Evolutionary conservation across 1,140 invertebrate genomes (phyloP).

Genomic region (Ceratina calcarata): DNA sequence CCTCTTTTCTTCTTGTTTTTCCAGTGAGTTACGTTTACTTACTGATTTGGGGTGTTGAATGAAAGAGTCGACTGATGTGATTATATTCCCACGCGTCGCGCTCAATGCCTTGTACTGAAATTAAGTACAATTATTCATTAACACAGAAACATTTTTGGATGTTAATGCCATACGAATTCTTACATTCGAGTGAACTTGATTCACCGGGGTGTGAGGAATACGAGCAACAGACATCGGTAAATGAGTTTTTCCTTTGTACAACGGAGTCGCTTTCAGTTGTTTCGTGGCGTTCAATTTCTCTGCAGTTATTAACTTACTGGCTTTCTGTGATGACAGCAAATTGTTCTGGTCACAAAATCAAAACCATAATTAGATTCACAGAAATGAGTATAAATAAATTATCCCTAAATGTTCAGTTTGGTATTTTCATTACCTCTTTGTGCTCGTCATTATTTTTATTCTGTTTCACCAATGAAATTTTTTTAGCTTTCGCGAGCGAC

Average conservation of each 20-base stretch:
- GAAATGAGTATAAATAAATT: not conserved
- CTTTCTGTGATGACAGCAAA: constrained; percentile 46
- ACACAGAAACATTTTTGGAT: not conserved
- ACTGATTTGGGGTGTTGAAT: constrained; percentile 64
- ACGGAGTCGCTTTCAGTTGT: constrained; percentile 69
- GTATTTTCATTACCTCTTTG: constrained; percentile 67
- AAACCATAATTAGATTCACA: not conserved
- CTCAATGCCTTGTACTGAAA: constrained; percentile 72
- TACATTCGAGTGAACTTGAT: constrained; percentile 31
- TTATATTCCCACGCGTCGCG: constrained; percentile 67
- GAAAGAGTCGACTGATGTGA: constrained; percentile 71
- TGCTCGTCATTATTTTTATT: constrained; percentile 65
- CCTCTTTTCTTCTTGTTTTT: constrained; percentile 71
- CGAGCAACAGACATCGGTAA: constrained; percentile 69
- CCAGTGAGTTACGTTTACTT: constrained; percentile 64
- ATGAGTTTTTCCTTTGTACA: constrained; percentile 68
- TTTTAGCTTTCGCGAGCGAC: constrained; percentile 73
- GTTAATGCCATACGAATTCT: constrained; percentile 17
- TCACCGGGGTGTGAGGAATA: constrained; percentile 68
- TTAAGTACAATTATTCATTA: constrained; percentile 10
- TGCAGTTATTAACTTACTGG: constrained; percentile 34
- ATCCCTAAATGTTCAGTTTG: not conserved
- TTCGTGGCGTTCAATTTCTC: constrained; percentile 56
- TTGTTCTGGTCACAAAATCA: constrained; percentile 52
- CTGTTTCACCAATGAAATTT: constrained; percentile 70